A percentile compares a stretch with the other conserved stretches of the same genome.
Conservation (phyloP, 37 sponge, comb jelly and placozoan species). For the Dysidea cf. avara region DNA sequence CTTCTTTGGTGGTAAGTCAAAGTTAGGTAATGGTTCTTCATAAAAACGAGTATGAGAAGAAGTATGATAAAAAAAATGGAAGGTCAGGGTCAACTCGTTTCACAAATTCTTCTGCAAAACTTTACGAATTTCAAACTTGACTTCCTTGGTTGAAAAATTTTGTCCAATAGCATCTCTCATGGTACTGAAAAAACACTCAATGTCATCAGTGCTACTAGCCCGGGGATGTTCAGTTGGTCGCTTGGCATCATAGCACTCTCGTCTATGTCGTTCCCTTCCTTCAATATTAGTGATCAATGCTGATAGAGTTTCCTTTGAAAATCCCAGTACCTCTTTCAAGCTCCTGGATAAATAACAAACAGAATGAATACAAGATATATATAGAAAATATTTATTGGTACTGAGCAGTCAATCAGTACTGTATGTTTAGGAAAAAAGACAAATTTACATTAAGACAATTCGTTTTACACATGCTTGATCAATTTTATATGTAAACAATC, state of each 20-base stretch:
- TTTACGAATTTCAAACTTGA: background rate
- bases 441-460: too few relatives aligned
- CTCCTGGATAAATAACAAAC: too few relatives aligned
- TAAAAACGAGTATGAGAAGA: slow-evolving; percentile 19
- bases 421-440: too few relatives aligned
- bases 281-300: slow-evolving; percentile 31
- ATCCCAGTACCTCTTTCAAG: slow-evolving; percentile 3
- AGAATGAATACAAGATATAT: too few relatives aligned
- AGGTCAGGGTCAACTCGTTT: slow-evolving; percentile 22
- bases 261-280: slow-evolving; percentile 18
- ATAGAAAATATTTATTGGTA: too few relatives aligned
- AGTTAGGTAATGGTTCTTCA: slow-evolving; percentile 9
- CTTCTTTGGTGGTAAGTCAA: background rate
- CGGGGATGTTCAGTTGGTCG: slow-evolving; percentile 24
- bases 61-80: slow-evolving; percentile 20
- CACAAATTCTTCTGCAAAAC: too few relatives aligned
- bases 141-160: slow-evolving; percentile 10
- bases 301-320: slow-evolving; percentile 20
- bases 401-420: too few relatives aligned
- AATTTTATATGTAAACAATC: too few relatives aligned
- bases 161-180: slow-evolving; percentile 8
- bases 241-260: background rate
- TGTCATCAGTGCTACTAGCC: slow-evolving; percentile 38
- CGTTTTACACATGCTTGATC: too few relatives aligned
- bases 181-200: slow-evolving; percentile 26